A percentile compares a stretch with the other conserved stretches of the same genome.
phyloP scores from a whole-genome alignment of 1,140 invertebrate genomes.

The Tetramorium simillimum region DNA sequence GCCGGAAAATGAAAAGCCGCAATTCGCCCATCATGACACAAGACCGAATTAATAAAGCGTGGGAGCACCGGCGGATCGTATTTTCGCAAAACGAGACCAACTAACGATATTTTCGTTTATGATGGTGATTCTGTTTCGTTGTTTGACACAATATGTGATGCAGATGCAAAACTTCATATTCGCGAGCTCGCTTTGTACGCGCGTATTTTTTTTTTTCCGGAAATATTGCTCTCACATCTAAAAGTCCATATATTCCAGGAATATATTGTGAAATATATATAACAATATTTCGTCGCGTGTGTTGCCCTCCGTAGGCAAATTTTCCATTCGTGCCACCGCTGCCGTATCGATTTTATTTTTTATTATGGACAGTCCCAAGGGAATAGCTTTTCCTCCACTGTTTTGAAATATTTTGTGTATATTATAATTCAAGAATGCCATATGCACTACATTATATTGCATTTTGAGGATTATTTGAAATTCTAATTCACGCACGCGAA shows the following conservation, averaged over 20 bases:
- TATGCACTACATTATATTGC: background rate
- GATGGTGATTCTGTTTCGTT: slow-evolving; percentile 51
- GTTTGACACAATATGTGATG: slow-evolving; percentile 56
- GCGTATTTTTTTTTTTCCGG: slow-evolving; percentile 28
- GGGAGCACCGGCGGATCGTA: slow-evolving; percentile 20
- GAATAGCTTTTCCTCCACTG: slow-evolving; percentile 1
- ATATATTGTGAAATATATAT: slow-evolving; percentile 59
- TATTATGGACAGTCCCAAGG: slow-evolving; percentile 36
- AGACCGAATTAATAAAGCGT: slow-evolving; percentile 49
- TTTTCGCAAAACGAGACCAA: slow-evolving; percentile 24
- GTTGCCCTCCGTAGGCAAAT: slow-evolving; percentile 50
- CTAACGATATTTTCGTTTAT: slow-evolving; percentile 53
- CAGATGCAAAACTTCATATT: slow-evolving; percentile 51
- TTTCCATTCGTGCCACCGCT: slow-evolving; percentile 34
- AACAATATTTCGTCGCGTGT: slow-evolving; percentile 36
- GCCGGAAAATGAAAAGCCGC: slow-evolving; percentile 1
- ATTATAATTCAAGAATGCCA: background rate
- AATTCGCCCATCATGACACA: background rate
- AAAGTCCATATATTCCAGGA: slow-evolving; percentile 47
- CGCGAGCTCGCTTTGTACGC: slow-evolving; percentile 34
- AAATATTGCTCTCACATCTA: slow-evolving; percentile 39
- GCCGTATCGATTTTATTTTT: slow-evolving; percentile 52
- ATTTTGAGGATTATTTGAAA: background rate
- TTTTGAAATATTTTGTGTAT: slow-evolving; percentile 24
- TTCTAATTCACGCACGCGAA: background rate